These are phyloP conservation scores for Delia radicum DNA, from an alignment of 1,140 invertebrate genomes.

Conservation along the genomic window DNA sequence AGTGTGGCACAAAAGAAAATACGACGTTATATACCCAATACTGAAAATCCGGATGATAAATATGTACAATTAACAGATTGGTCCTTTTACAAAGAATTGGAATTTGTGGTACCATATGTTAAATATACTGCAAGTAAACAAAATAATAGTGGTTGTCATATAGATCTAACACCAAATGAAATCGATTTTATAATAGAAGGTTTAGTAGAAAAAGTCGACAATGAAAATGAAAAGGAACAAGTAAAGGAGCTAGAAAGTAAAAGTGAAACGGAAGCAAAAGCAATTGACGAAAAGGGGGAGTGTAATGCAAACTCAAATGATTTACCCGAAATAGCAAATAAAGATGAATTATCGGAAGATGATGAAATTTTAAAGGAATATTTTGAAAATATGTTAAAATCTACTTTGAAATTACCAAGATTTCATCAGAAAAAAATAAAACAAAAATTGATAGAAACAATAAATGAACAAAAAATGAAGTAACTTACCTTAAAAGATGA, in stretches of 20 bases:
- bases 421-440: slow-evolving; percentile 23
- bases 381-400: slow-evolving; percentile 12
- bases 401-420: slow-evolving; percentile 2
- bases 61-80: slow-evolving; percentile 7
- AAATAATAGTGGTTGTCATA: neutral
- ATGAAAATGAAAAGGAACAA: neutral
- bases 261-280: no score
- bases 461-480: neutral
- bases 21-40: neutral
- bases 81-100: neutral
- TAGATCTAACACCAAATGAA: neutral
- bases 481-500: no score
- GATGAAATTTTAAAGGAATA: slow-evolving; percentile 10
- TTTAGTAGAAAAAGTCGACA: neutral
- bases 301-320: no score
- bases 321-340: neutral
- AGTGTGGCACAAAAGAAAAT: neutral
- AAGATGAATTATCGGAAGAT: neutral
- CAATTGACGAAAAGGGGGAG: no score
- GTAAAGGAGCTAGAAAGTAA: neutral
- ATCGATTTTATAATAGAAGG: neutral
- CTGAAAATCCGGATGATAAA: slow-evolving; percentile 1
- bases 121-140: neutral
- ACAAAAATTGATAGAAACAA: neutral
- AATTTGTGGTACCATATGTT: neutral